Conservation (phyloP, 2,797 vertebrate genomes). For the Dicrostonyx torquatus region DNA sequence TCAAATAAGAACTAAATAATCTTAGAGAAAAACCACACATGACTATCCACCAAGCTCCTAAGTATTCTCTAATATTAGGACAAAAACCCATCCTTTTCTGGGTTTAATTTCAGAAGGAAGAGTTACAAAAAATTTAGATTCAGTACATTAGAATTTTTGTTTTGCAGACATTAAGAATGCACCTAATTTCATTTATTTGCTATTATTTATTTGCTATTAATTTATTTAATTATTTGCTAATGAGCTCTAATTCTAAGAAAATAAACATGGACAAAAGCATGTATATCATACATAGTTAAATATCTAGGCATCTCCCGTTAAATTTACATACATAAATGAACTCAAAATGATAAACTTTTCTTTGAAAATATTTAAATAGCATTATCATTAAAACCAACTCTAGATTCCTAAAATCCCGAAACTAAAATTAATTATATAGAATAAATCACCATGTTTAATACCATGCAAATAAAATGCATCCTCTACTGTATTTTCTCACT, state of each 20-base stretch:
- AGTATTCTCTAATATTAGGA: neutral
- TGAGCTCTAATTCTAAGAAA: conserved; percentile 44
- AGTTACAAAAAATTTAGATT: conserved; percentile 7
- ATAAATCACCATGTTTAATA: conserved; percentile 32
- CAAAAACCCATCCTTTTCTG: neutral
- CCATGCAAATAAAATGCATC: neutral
- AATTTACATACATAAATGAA: conserved; percentile 25
- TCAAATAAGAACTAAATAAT: conserved; percentile 33
- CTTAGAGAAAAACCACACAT: neutral
- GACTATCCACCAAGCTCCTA: neutral
- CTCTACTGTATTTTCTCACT: neutral
- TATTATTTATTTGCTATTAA: too few species aligned
- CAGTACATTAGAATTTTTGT: conserved; percentile 30
- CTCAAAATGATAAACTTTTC: conserved; percentile 41
- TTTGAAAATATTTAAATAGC: conserved; percentile 24
- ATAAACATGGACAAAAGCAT: conserved; percentile 19
- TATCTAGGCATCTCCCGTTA: neutral
- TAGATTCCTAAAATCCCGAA: conserved; percentile 38
- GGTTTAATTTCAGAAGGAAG: conserved; percentile 51
- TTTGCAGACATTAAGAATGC: conserved; percentile 44
- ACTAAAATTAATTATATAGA: conserved; percentile 13
- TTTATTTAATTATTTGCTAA: too few species aligned
- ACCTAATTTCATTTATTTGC: conserved; percentile 48
- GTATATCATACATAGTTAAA: conserved; percentile 31
- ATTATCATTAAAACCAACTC: conserved; percentile 47